Conservation (phyloP, 2,888 invertebrate genomes). For the Tenthredo mesomela region DNA sequence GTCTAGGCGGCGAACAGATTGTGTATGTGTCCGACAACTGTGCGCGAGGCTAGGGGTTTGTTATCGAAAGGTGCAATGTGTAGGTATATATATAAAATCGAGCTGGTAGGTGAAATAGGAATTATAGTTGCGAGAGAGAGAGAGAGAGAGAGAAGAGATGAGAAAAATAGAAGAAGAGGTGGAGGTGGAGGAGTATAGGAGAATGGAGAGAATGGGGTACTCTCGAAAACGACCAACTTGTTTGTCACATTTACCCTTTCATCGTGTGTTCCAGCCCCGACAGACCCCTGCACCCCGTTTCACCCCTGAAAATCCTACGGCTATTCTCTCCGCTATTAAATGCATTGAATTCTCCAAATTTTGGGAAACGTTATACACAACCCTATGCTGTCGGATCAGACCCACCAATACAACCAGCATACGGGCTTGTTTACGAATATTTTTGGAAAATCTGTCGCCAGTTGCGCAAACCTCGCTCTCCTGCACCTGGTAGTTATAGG, state of each 20-base stretch:
- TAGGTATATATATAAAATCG: neutral
- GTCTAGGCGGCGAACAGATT: neutral
- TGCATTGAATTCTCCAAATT: slow-evolving; percentile 44
- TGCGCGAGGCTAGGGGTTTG: neutral
- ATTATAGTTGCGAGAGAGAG: neutral
- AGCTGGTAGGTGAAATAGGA: neutral
- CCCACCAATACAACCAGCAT: slow-evolving; percentile 62
- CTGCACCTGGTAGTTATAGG: slow-evolving; percentile 14
- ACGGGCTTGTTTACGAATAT: slow-evolving; percentile 76
- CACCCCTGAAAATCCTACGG: slow-evolving; percentile 13
- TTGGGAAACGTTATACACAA: slow-evolving; percentile 58
- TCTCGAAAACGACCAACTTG: slow-evolving; percentile 41
- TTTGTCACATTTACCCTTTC: slow-evolving; percentile 59
- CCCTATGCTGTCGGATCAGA: neutral
- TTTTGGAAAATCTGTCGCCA: slow-evolving; percentile 73
- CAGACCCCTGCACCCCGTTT: slow-evolving; percentile 62
- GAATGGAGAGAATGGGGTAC: neutral
- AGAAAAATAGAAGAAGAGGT: neutral
- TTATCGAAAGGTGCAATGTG: slow-evolving; percentile 23
- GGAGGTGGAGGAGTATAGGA: neutral
- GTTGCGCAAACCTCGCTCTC: slow-evolving; percentile 61
- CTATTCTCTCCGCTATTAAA: slow-evolving; percentile 42
- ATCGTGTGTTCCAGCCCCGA: slow-evolving; percentile 62
- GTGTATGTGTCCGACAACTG: neutral
- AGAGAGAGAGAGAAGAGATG: neutral